Base-by-base conservation (phyloP, 2,113 vertebrate species). In the Elgaria multicarinata region DNA sequence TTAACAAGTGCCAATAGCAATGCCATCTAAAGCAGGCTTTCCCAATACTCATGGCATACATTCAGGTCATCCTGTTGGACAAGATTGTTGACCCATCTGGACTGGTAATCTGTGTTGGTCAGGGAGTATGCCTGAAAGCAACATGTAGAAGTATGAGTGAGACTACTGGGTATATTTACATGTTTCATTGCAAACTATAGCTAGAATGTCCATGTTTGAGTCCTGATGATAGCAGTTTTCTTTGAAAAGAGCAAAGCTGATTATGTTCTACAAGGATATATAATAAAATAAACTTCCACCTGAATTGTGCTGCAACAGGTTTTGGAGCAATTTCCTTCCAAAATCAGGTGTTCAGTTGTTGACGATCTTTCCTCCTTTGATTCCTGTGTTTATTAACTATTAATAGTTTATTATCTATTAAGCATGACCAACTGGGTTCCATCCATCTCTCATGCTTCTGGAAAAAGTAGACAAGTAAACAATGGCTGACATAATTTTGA, bases 1-100 rank as follows among this genome's bases (percentile, higher is more conserved):
- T 80, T 89, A 86, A 81, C 71, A 75, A 90, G 93, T 91, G 91
- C 92, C 89, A 39, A 7, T 10, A 87, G 90, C 91, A 72, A 93
- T 92, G 85, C 50, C 88, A 8, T 77, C 82, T 0, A 33, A 64
- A 89, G 66, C 81, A 62, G 87, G 42, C 0, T 33, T 46, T 69
- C 26, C 39, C 82, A 1, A 0, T 53, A 1, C 53, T 75, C 20
- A 3, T 1, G 0, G 36, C 0, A 9, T 74, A 50, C 39, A 0
- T 74, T 33, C 31, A 36, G 24, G 12, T 64, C 26, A 18, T 33
- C 42, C 72, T 42, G 9, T 76, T 22, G 28, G 2, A 67, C 46
- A 42, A 83, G 9, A 46, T 66, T 71, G 55, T 83, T 89, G 12
- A 75, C 33, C 6, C 1, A 4, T 64, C 39, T 2, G 0, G 0